Conservation (phyloP, 2,888 invertebrate genomes). For the Chrysodeixis includens region DNA sequence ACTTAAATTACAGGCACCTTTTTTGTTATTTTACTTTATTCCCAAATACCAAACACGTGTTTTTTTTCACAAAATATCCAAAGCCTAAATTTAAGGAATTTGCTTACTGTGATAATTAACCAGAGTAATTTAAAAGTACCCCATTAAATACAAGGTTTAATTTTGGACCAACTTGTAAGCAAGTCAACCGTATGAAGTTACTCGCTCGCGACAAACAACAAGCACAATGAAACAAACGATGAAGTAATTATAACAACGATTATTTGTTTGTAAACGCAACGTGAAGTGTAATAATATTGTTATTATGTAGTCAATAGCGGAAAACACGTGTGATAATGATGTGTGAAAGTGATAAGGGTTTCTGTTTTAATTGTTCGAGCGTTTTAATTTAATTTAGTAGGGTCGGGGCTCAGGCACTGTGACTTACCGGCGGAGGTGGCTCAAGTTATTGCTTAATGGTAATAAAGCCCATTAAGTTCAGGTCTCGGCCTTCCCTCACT, state of each 20-base stretch:
- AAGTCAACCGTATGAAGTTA: background rate
- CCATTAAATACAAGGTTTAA: background rate
- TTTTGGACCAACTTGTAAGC: background rate
- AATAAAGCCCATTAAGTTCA: conserved; percentile 3
- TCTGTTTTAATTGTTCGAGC: conserved; percentile 14
- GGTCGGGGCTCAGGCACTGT: background rate
- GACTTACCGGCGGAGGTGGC: background rate
- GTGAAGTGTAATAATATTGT: conserved; percentile 21
- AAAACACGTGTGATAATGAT: conserved; percentile 25
- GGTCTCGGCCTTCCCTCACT: background rate
- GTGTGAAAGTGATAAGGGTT: conserved; percentile 26
- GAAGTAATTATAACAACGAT: conserved; percentile 41
- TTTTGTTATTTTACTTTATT: too few relatives aligned
- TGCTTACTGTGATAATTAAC: too few relatives aligned
- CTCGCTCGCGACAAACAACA: conserved; percentile 9
- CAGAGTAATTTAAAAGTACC: background rate
- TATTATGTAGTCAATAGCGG: conserved; percentile 24
- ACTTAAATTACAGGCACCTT: too few relatives aligned
- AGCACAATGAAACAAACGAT: conserved; percentile 40
- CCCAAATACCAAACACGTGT: too few relatives aligned
- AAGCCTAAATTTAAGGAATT: too few relatives aligned
- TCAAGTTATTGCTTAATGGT: background rate
- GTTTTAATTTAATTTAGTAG: conserved; percentile 20
- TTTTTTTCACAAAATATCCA: too few relatives aligned
- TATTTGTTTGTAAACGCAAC: conserved; percentile 28